Evolutionary conservation across 2,888 invertebrate genomes (phyloP).

Genomic region (Leucophora obtusa): DNA sequence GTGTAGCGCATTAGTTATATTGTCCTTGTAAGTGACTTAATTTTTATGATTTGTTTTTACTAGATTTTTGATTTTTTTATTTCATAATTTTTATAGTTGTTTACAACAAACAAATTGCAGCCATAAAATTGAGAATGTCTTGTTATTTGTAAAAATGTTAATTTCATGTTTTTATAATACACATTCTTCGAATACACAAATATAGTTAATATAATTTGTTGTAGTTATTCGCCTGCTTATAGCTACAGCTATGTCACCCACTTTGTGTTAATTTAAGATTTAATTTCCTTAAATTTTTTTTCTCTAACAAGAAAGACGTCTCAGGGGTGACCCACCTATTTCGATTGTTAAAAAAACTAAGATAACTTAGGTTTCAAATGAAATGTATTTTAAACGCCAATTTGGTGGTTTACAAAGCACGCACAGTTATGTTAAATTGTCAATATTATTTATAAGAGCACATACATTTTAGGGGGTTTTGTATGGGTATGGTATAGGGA

Average conservation of each 20-base stretch:
- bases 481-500: too few relatives aligned
- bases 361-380: too few relatives aligned
- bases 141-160: conserved; percentile 72
- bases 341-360: too few relatives aligned
- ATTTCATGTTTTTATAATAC: conserved; percentile 64
- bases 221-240: background rate
- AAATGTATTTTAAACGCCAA: too few relatives aligned
- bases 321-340: too few relatives aligned
- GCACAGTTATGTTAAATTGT: too few relatives aligned
- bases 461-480: too few relatives aligned
- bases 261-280: conserved; percentile 13
- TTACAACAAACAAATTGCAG: conserved; percentile 70
- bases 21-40: background rate
- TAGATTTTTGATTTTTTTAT: background rate
- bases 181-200: conserved; percentile 6
- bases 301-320: too few relatives aligned
- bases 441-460: too few relatives aligned
- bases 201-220: background rate
- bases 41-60: background rate
- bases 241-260: conserved; percentile 9
- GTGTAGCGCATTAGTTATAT: background rate
- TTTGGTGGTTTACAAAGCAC: too few relatives aligned
- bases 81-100: conserved; percentile 19
- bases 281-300: conserved; percentile 15
- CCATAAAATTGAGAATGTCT: conserved; percentile 70